Conservation (phyloP, 1,140 invertebrate species). For the Diachasmimorpha longicaudata region DNA sequence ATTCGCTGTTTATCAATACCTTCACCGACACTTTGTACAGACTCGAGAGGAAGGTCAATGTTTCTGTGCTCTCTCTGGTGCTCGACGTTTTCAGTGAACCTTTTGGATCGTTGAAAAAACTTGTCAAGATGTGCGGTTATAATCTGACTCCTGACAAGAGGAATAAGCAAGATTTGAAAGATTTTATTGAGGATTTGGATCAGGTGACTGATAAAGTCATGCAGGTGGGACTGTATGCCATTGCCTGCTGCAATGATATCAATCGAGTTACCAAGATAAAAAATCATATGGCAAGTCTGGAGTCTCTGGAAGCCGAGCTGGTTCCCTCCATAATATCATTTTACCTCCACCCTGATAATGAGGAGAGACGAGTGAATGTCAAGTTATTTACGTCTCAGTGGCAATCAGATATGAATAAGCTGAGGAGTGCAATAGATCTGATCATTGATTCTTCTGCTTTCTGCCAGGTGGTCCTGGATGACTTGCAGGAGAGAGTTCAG, state of each 20-base stretch:
- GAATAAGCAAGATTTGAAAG: slow-evolving; percentile 48
- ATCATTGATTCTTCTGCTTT: slow-evolving; percentile 73
- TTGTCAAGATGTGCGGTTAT: slow-evolving; percentile 55
- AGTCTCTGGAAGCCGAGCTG: slow-evolving; percentile 70
- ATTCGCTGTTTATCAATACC: slow-evolving; percentile 54
- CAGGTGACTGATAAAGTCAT: slow-evolving; percentile 69
- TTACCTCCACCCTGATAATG: slow-evolving; percentile 53
- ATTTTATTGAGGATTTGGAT: slow-evolving; percentile 67
- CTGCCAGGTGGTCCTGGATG: slow-evolving; percentile 64
- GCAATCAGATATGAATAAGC: slow-evolving; percentile 65
- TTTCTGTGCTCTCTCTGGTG: slow-evolving; percentile 55
- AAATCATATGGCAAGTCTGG: slow-evolving; percentile 70
- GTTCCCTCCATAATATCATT: slow-evolving; percentile 66
- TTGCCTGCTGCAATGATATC: slow-evolving; percentile 69
- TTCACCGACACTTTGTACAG: slow-evolving; percentile 55
- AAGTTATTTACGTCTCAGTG: slow-evolving; percentile 65
- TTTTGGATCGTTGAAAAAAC: slow-evolving; percentile 49
- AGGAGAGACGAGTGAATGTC: slow-evolving; percentile 54
- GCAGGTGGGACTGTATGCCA: slow-evolving; percentile 73
- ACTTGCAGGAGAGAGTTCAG: slow-evolving; percentile 48
- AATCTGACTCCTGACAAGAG: slow-evolving; percentile 45
- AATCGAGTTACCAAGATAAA: slow-evolving; percentile 66
- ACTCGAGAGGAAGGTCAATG: slow-evolving; percentile 57
- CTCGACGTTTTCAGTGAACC: slow-evolving; percentile 59
- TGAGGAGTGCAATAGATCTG: slow-evolving; percentile 66